These are phyloP conservation scores for Passer montanus DNA, from an alignment of 2,113 vertebrate genomes.

Conservation along the genomic window DNA sequence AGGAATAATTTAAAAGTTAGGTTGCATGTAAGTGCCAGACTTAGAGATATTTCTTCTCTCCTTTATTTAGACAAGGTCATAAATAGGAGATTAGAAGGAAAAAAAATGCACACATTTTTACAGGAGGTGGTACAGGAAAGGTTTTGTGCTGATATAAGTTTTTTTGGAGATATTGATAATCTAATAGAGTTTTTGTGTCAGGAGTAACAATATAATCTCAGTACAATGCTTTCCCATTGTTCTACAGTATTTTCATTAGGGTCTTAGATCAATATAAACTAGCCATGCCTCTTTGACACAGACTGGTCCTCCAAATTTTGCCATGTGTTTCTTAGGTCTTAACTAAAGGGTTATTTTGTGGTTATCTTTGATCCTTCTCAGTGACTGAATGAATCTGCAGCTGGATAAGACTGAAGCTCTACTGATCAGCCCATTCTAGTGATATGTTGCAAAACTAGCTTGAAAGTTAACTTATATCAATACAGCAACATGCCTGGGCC, in stretches of 20 bases:
- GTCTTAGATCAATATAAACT: not conserved
- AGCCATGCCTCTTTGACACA: not conserved
- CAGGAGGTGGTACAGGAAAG: not conserved
- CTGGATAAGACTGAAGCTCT: not conserved
- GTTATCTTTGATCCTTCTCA: not conserved
- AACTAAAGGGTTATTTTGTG: not conserved
- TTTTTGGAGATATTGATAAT: not conserved
- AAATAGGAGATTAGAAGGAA: not conserved
- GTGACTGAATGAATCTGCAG: not conserved
- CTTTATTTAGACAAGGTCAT: not conserved
- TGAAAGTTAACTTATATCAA: constrained; percentile 40
- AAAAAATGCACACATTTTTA: not conserved
- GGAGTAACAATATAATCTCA: not conserved
- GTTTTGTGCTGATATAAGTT: not conserved
- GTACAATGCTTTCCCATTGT: not conserved
- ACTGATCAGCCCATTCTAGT: not conserved
- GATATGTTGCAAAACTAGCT: constrained; percentile 22
- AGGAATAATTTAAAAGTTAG: not conserved
- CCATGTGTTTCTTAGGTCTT: not conserved
- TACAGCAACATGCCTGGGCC: not conserved
- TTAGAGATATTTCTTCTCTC: not conserved
- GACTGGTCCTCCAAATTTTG: not conserved
- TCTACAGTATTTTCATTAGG: not conserved
- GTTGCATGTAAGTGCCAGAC: not conserved
- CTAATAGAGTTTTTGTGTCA: not conserved